Evolutionary conservation across 2,888 invertebrate species (phyloP).

Genomic region (Cenopis cana): DNA sequence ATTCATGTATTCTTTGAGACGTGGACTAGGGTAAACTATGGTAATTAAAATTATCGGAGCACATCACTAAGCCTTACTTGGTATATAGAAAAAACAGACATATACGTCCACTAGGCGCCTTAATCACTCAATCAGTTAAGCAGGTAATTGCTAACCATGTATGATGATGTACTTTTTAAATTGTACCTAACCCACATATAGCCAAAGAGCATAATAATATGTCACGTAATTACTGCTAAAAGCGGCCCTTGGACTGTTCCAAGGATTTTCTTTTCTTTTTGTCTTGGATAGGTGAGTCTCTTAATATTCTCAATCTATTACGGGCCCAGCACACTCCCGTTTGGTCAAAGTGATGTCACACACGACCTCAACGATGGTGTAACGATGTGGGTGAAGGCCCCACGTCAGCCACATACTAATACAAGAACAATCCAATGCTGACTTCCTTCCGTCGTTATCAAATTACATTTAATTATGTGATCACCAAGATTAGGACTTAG

Average conservation of each 20-base stretch:
- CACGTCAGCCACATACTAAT: conserved; percentile 41
- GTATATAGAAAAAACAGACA: conserved; percentile 5
- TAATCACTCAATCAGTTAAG: neutral
- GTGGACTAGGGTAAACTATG: conserved; percentile 38
- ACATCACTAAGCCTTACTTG: conserved; percentile 9
- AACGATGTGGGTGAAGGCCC: conserved; percentile 41
- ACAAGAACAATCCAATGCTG: conserved; percentile 17
- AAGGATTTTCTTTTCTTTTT: no score
- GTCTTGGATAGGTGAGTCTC: no score
- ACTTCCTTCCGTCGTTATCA: conserved; percentile 39
- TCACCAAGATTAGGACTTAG: conserved; percentile 5
- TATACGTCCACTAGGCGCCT: conserved; percentile 1
- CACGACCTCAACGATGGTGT: conserved; percentile 39
- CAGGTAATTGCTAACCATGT: no score
- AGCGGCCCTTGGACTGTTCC: no score
- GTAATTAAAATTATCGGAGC: conserved; percentile 33
- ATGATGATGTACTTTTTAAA: no score
- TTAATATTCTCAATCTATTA: neutral
- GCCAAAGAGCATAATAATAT: no score
- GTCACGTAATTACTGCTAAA: no score
- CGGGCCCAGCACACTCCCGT: conserved; percentile 3
- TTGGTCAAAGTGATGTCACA: conserved; percentile 35
- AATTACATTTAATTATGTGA: conserved; percentile 32
- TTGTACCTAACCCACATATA: no score
- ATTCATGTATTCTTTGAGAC: conserved; percentile 29